Evolutionary conservation across 2,888 invertebrate genomes (phyloP).

Genomic region (Phanerotoma sp.): DNA sequence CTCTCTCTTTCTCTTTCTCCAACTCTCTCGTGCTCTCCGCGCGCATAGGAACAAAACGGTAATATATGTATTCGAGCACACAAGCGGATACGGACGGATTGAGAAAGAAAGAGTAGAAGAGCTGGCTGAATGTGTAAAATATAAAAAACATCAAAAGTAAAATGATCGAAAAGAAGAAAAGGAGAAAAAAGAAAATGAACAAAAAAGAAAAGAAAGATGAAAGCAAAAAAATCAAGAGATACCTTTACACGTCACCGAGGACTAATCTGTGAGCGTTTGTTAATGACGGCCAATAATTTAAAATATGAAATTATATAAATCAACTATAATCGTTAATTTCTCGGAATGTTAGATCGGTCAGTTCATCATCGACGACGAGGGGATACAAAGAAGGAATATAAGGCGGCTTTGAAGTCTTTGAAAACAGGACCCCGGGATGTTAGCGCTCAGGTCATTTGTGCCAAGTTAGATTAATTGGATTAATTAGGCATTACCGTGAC

Average conservation of each 20-base stretch:
- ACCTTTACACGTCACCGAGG: conserved; percentile 44
- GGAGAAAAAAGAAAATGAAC: conserved; percentile 11
- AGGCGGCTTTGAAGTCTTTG: conserved; percentile 18
- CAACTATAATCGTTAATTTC: conserved; percentile 58
- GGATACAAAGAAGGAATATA: conserved; percentile 2
- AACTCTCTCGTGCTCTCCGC: conserved; percentile 38
- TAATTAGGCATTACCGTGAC: conserved; percentile 57
- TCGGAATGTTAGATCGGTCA: conserved; percentile 56
- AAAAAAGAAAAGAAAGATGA: conserved; percentile 11
- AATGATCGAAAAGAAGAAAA: conserved; percentile 19
- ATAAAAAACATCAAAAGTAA: conserved; percentile 13
- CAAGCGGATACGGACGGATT: conserved; percentile 31
- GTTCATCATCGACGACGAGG: conserved; percentile 48
- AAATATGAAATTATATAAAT: conserved; percentile 57
- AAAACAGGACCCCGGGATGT: conserved; percentile 26
- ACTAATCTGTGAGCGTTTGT: conserved; percentile 45
- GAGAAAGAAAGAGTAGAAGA: conserved; percentile 18
- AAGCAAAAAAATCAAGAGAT: conserved; percentile 14
- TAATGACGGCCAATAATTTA: conserved; percentile 57
- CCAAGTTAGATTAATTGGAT: conserved; percentile 57
- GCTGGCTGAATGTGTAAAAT: no score
- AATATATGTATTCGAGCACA: conserved; percentile 52
- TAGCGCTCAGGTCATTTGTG: conserved; percentile 55
- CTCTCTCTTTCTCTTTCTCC: conserved; percentile 30
- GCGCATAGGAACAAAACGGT: conserved; percentile 54